Base-by-base conservation (phyloP, 2,888 invertebrate species). In the Holacanthella duospinosa region DNA sequence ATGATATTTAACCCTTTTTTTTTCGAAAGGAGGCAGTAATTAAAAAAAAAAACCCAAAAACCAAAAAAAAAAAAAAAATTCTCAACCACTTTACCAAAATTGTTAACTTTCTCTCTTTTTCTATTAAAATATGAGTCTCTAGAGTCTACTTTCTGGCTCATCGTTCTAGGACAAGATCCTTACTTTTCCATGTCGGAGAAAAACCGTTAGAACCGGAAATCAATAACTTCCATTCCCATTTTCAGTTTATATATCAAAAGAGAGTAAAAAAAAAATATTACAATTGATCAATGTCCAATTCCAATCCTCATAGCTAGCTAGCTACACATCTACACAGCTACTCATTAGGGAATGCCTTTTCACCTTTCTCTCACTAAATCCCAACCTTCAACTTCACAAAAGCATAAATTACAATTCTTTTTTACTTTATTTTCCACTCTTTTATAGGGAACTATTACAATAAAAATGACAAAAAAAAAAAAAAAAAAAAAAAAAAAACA, bases 221-320 rank as follows among this genome's bases (percentile, higher is more conserved):
- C 48, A 48, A 48, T 48, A 48, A 4, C n/a, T n/a, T 48, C 48
- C 48, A 48, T 21, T 21, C 4, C 48, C 48, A 48, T 9, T 16
- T 16, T 16, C 9, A 9, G 36, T 36, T 9, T 36, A 36, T 36
- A 6, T 9, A 16, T 6, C 6, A 16, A 36, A 36, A 16, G 9
- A 36, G 19, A 48, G 48, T 16, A 48, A 21, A 21, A 21, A 48
- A 48, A 36, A 48, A 48, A 48, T 48, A 48, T 48, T 48, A 9
- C 48, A 48, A 48, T 48, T 48, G 48, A 48, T 48, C 48, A 48
- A 48, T 48, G 48, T 48, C 48, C 48, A 48, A 48, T 48, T 48
- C 19, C 16, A 21, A 21, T 21, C 36, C 6, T 36, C 36, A 16
- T 36, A 6, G 36, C 36, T 36, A 16, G 36, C 16, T 9, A 36